Evolutionary conservation across 2,113 vertebrate genomes (phyloP), one percentile per base, ranked within the genome.

Genomic region (Heloderma charlesbogerti): DNA sequence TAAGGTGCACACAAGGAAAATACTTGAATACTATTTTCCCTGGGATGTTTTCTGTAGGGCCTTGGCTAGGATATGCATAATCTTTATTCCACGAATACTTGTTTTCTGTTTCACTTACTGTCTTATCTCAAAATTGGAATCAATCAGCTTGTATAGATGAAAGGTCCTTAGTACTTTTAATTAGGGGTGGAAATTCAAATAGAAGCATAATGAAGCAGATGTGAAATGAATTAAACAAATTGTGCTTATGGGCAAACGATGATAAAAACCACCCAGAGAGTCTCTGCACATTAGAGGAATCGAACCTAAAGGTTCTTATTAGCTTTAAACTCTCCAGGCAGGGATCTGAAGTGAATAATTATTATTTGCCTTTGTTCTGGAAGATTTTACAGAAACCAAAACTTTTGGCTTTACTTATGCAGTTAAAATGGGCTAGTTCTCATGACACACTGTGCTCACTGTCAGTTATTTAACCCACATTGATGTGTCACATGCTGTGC

Each of bases 141-240:
- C n/a, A 51, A 27, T 81, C 86, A 78, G 37, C 82, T n/a, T 54
- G 72, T 60, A 10, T 25, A 80, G 45, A 71, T 86, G 40, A 90
- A 90, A 84, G 37, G 31, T 84, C 51, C 20, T 74, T 84, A 54
- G 34, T 10, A 54, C 51, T 67, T 31, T 40, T 86, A 86, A 69
- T 79, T 86, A 80, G 60, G 27, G 43, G 67, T 80, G 40, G 45
- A n/a, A 79, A 69, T 90, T 86, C 71, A 69, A 34, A 25, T 54
- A 63, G 84, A 86, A 37, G 34, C 13, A 40, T 71, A 66, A 72
- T 82, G 79, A 83, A 83, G 79, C 79, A 89, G 79, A n/a, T 87
- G 75, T 90, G 25, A 29, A 57, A 60, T 86, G 12, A n/a, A 60
- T n/a, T 87, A 60, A 48, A 69, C 79, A 57, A 83, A 89, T 12